phyloP scores from a whole-genome alignment of 2,888 invertebrate genomes.

The Limenitis camilla region DNA sequence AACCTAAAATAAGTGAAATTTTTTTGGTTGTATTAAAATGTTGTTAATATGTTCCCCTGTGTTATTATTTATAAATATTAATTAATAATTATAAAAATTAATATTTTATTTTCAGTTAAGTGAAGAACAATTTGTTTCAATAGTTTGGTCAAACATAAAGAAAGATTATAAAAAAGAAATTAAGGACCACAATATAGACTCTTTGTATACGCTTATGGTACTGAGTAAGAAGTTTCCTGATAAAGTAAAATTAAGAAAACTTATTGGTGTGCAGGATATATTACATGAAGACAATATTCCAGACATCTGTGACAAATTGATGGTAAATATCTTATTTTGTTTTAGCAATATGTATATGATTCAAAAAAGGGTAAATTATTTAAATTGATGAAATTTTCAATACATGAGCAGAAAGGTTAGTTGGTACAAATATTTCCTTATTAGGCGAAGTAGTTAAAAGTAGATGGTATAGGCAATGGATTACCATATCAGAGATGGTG shows the following conservation, averaged over 20 bases:
- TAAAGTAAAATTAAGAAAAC: slow-evolving; percentile 71
- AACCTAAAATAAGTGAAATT: too few species aligned
- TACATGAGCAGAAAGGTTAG: too few species aligned
- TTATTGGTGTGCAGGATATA: slow-evolving; percentile 72
- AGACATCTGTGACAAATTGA: slow-evolving; percentile 74
- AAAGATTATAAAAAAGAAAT: slow-evolving; percentile 76
- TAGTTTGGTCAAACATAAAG: slow-evolving; percentile 77
- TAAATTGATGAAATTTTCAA: too few species aligned
- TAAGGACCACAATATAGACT: slow-evolving; percentile 78
- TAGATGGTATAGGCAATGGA: too few species aligned
- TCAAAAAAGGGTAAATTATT: too few species aligned
- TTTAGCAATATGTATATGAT: background rate
- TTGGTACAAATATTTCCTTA: too few species aligned
- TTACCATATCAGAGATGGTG: too few species aligned
- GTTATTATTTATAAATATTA: background rate
- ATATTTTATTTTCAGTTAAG: slow-evolving; percentile 50
- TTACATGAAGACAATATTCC: slow-evolving; percentile 74
- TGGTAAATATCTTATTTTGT: slow-evolving; percentile 62
- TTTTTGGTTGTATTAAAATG: too few species aligned
- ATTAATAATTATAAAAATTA: background rate
- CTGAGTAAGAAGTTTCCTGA: slow-evolving; percentile 56
- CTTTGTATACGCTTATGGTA: slow-evolving; percentile 76
- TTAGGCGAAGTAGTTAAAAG: too few species aligned
- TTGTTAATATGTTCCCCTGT: background rate
- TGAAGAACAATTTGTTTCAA: slow-evolving; percentile 68